These are phyloP conservation scores for Chaetoderma sp. DNA, from an alignment of 2,888 invertebrate species.

Conservation along the genomic window DNA sequence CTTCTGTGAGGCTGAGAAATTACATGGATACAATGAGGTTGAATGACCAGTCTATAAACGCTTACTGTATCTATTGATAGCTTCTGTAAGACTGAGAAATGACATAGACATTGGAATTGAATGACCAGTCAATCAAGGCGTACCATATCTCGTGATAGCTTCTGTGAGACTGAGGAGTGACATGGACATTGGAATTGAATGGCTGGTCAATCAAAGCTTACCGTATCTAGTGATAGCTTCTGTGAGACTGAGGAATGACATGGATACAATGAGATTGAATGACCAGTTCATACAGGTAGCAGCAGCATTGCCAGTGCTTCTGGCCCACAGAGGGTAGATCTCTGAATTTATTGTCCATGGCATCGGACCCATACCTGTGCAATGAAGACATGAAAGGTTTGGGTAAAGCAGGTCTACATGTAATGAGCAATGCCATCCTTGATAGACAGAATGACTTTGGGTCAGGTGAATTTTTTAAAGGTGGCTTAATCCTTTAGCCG, in stretches of 20 bases:
- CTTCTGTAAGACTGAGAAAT: no score
- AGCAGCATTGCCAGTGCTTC: slow-evolving; percentile 71
- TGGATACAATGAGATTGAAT: slow-evolving; percentile 71
- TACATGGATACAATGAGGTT: no score
- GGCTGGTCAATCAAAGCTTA: slow-evolving; percentile 42
- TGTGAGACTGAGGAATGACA: slow-evolving; percentile 72
- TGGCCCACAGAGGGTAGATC: slow-evolving; percentile 73
- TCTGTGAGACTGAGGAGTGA: slow-evolving; percentile 72
- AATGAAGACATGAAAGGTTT: neutral
- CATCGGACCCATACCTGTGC: slow-evolving; percentile 73
- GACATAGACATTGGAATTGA: no score
- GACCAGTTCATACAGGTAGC: slow-evolving; percentile 73
- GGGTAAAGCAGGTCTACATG: neutral
- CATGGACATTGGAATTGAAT: slow-evolving; percentile 73
- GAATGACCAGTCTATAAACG: no score
- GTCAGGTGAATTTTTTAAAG: no score
- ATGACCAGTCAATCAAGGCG: no score
- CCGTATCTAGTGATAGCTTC: slow-evolving; percentile 70
- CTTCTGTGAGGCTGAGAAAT: no score
- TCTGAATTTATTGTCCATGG: slow-evolving; percentile 75
- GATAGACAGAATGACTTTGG: neutral
- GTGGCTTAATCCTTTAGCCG: neutral
- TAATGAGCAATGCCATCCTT: neutral
- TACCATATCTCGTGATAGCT: slow-evolving; percentile 69
- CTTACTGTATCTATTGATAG: no score